Evolutionary conservation across 2,888 invertebrate species (phyloP).

Genomic region (Pollenia angustigena): DNA sequence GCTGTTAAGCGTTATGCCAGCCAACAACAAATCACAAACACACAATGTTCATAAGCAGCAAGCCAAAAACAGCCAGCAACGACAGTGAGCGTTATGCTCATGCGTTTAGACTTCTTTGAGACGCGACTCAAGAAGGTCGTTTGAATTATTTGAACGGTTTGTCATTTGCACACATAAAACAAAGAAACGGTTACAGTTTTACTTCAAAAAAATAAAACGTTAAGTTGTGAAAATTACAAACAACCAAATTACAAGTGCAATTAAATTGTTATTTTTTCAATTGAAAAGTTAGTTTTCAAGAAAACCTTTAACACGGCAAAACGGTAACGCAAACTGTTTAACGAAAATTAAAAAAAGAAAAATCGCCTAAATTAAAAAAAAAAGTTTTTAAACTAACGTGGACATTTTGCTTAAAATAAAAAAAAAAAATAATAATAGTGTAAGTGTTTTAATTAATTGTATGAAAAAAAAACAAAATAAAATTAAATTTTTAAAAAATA

Average conservation of each 20-base stretch:
- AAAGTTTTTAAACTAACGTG: slow-evolving; percentile 4
- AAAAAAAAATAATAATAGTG: slow-evolving; percentile 36
- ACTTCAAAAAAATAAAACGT: slow-evolving; percentile 44
- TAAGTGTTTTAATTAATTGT: slow-evolving; percentile 45
- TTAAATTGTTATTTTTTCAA: slow-evolving; percentile 40
- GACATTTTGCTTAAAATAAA: not conserved
- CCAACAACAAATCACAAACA: slow-evolving; percentile 8
- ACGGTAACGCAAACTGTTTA: slow-evolving; percentile 24
- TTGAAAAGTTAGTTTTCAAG: slow-evolving; percentile 45
- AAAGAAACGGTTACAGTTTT: slow-evolving; percentile 24
- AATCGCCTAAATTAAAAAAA: not conserved
- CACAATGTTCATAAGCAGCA: not conserved
- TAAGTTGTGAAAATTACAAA: slow-evolving; percentile 13
- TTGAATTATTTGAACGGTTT: slow-evolving; percentile 71
- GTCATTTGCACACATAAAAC: slow-evolving; percentile 12
- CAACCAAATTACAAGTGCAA: not conserved
- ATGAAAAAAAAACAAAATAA: slow-evolving; percentile 34
- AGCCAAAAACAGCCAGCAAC: slow-evolving; percentile 73
- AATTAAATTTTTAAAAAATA: not conserved
- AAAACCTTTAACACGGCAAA: slow-evolving; percentile 50
- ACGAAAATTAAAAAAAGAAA: slow-evolving; percentile 6
- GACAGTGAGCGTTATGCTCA: slow-evolving; percentile 75
- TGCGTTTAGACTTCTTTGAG: slow-evolving; percentile 84
- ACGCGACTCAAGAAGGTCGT: slow-evolving; percentile 84
- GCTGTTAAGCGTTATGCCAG: slow-evolving; percentile 51